phyloP scores from a whole-genome alignment of 1,140 invertebrate genomes.

The Liolophura sinensis region DNA sequence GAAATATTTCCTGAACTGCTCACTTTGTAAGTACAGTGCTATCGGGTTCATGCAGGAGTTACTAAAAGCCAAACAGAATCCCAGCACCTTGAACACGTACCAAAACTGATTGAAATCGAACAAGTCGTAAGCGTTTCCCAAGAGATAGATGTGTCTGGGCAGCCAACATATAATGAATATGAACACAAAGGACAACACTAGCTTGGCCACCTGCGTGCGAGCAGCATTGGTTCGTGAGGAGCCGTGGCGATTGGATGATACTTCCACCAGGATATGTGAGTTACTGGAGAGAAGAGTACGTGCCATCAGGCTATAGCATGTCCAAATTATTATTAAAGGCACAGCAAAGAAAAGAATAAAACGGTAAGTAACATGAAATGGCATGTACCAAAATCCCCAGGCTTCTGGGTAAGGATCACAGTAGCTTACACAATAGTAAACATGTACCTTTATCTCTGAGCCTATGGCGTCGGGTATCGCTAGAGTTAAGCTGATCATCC shows the following conservation, averaged over 20 bases:
- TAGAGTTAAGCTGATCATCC: not conserved
- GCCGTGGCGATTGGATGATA: not conserved
- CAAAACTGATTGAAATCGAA: constrained; percentile 82
- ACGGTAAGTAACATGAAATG: not conserved
- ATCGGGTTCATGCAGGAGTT: constrained; percentile 94
- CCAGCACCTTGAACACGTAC: constrained; percentile 80
- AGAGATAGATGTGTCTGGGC: constrained; percentile 74
- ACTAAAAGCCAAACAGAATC: constrained; percentile 66
- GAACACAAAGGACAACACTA: constrained; percentile 82
- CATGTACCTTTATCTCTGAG: not conserved
- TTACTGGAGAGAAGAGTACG: not conserved
- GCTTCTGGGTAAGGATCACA: not conserved
- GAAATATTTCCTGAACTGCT: constrained; percentile 88
- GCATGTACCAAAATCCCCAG: not conserved
- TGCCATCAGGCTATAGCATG: not conserved
- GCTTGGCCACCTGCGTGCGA: constrained; percentile 71
- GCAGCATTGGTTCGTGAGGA: constrained; percentile 2
- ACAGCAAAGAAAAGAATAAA: constrained; percentile 2
- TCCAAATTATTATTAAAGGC: constrained; percentile 13
- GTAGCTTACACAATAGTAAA: not conserved
- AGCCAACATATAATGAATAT: constrained; percentile 89
- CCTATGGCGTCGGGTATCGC: not conserved
- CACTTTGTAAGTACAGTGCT: constrained; percentile 88
- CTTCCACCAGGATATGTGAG: too few relatives aligned
- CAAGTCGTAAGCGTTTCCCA: constrained; percentile 86